Conservation (phyloP, 2,797 vertebrate genomes). For the Lophius americanus region DNA sequence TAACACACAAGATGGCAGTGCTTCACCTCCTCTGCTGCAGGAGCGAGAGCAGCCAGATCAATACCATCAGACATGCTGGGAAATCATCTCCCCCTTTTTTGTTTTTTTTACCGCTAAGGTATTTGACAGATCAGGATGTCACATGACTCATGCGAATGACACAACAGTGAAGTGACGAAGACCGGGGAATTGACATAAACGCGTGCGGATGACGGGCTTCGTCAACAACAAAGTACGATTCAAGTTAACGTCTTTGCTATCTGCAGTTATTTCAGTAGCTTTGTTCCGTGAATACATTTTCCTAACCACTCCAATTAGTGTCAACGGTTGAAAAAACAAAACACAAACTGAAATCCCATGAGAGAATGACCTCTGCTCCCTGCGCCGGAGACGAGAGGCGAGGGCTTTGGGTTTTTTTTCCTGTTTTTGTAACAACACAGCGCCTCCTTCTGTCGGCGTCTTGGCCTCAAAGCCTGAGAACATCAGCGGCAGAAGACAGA, state of each 20-base stretch:
- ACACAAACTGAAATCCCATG: constrained; percentile 21
- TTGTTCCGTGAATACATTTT: constrained; percentile 57
- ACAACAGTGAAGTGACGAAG: too few relatives aligned
- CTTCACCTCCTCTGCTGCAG: constrained; percentile 39
- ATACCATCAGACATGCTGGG: constrained; percentile 17
- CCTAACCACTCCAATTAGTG: constrained; percentile 23
- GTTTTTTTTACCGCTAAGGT: too few relatives aligned
- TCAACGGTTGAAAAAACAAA: constrained; percentile 48
- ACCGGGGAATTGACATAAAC: neutral
- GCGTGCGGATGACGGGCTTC: neutral
- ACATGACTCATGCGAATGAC: too few relatives aligned
- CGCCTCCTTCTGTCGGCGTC: constrained; percentile 63
- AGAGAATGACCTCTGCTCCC: constrained; percentile 33
- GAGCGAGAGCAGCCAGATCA: constrained; percentile 5
- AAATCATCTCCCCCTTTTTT: constrained; percentile 14
- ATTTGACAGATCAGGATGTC: too few relatives aligned
- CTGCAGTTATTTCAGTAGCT: constrained; percentile 40
- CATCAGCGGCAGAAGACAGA: constrained; percentile 69
- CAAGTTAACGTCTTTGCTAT: neutral
- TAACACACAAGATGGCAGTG: constrained; percentile 75
- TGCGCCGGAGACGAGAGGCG: constrained; percentile 31
- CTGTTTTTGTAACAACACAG: constrained; percentile 36
- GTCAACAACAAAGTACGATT: too few relatives aligned
- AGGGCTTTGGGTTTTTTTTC: constrained; percentile 32
- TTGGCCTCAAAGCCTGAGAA: constrained; percentile 63